Base-by-base conservation (phyloP, 37 sponge, comb jelly and placozoan genomes). In the Cliona cf. orientalis region DNA sequence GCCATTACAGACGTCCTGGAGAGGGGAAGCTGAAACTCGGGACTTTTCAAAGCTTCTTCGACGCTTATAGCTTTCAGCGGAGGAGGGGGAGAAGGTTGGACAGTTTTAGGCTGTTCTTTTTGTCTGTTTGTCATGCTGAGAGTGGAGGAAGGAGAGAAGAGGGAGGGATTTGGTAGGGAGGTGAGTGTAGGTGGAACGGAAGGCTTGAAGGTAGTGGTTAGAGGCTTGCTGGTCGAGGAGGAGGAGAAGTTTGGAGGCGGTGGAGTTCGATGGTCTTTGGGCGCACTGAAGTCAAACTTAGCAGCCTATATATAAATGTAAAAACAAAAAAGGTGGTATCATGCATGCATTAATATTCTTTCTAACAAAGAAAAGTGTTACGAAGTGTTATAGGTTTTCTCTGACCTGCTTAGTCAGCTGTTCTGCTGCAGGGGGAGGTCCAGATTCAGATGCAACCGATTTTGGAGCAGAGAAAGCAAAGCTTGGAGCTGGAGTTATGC, bases 51-150 rank as follows among this genome's bases (percentile, higher is more conserved):
- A 68, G 57, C 46, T 1, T 82, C 64, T 31, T 33, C 82, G 12
- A 82, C 82, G 40, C 82, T 82, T 25, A 41, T 37, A 23, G 43
- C 23, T 34, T 82, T 71, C 35, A 82, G 72, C 21, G 72, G 82
- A 1, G 58, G 58, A 3, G 64, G 49, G 41, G 72, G 72, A 1
- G 37, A 34, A 22, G 9, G n/a, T 12, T 61, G 6, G 62, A 61
- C 31, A 61, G 4, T 6, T 61, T 12, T 23, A 5, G 28, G 11
- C 25, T 6, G 40, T 67, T 32, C 25, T 29, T 67, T n/a, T n/a
- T n/a, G n/a, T n/a, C n/a, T n/a, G n/a, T n/a, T n/a, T n/a, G n/a
- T n/a, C n/a, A n/a, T n/a, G 53, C 29, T 9, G 34, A 35, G 55
- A 5, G 73, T 28, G 12, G 73, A 35, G 29, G 73, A 44, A 29